Base-by-base conservation (phyloP, 2,797 vertebrate species). In the Pempheris klunzingeri region DNA sequence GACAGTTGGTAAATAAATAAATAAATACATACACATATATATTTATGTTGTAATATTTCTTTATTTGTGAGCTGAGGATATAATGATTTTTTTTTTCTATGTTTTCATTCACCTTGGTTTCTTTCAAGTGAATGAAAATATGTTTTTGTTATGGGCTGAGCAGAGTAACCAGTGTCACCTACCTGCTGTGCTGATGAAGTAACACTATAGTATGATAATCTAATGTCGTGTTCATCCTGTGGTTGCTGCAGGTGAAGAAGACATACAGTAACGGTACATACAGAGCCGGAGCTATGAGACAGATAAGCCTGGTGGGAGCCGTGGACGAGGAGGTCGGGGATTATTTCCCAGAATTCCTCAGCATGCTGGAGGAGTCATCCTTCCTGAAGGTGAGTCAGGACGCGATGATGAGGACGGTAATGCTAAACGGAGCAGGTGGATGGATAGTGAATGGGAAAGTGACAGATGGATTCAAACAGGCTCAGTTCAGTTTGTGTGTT, bases 291-390 rank as follows among this genome's bases (percentile, higher is more conserved):
- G 96, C 98, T 32, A 99, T 99, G 98, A 94, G 98, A 86, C 98
- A 99, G 88, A 98, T 99, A 93, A 99, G 98, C 93, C 93, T 99
- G 93, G 98, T 99, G 89, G 98, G 98, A 87, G 98, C 97, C 3
- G 97, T 99, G 89, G 98, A 99, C 83, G 98, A 99, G 90, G 98
- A 99, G 94, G 98, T 99, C 63, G 98, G 98, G 52, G 95, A 98
- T 93, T 99, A 97, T 84, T 99, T 99, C 92, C 98, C 98, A 84
- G 98, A 99, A 87, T 99, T 99, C 92, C 96, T 99, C 80, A 91
- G 94, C 93, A 96, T 99, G 96, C 92, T 99, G 89, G 96, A 97
- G 90, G 95, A 97, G 77, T 99, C 97, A 24, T 97, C 97, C 58
- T 99, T 99, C 94, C 95, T 99, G 91, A 96, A 99, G 96, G 98